These are phyloP conservation scores for Axis porcinus DNA, from an alignment of 2,113 vertebrate species.

Conservation along the genomic window DNA sequence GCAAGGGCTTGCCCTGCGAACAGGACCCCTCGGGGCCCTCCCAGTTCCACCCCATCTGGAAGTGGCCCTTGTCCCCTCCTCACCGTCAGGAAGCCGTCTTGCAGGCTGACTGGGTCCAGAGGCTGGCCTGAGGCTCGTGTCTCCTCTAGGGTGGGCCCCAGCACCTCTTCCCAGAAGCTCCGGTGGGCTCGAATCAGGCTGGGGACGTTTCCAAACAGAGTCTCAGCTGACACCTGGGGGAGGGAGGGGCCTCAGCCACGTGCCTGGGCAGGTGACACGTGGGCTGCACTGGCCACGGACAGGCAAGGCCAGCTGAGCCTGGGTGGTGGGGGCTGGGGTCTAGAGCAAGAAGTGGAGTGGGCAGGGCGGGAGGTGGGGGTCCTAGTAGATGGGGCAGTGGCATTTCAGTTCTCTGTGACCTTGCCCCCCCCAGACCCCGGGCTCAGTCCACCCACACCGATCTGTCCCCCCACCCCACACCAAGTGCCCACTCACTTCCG, in stretches of 20 bases:
- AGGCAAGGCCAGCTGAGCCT: neutral
- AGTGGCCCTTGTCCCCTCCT: neutral
- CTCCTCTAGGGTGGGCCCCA: constrained; percentile 81
- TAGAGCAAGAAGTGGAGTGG: neutral
- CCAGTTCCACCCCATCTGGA: neutral
- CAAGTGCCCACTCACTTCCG: constrained; percentile 79
- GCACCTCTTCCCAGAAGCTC: constrained; percentile 86
- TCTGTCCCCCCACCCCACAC: neutral
- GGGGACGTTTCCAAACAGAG: constrained; percentile 84
- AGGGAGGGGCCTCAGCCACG: neutral
- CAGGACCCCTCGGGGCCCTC: neutral
- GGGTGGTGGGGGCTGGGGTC: neutral
- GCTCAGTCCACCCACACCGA: neutral
- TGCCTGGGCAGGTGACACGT: neutral
- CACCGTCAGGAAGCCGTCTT: constrained; percentile 85
- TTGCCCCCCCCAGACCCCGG: neutral
- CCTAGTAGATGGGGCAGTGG: neutral
- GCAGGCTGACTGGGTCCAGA: constrained; percentile 83
- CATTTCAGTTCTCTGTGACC: neutral
- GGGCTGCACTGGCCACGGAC: neutral
- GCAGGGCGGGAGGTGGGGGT: neutral
- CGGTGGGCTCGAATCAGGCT: constrained; percentile 81
- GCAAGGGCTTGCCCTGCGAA: neutral
- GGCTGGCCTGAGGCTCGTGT: constrained; percentile 78
- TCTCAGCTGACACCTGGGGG: constrained; percentile 75